Evolutionary conservation across 64 coral and sea anemone species (phyloP).

Genomic region (Hydrozoanthus tunicans): DNA sequence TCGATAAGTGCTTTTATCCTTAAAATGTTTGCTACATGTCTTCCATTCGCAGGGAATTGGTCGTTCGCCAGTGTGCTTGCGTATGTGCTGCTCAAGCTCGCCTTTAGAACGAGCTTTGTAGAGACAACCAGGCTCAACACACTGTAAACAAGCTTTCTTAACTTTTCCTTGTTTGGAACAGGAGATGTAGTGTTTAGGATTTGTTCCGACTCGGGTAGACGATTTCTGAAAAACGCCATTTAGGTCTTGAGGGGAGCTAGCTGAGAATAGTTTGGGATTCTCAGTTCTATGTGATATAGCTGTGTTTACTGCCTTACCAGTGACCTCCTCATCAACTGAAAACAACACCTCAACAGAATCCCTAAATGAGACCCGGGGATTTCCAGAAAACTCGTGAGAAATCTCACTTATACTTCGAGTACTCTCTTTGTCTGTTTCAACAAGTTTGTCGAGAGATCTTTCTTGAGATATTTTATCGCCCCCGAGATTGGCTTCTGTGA

Average conservation of each 20-base stretch:
- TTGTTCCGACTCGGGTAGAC: too few species aligned
- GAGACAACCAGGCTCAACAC: not conserved
- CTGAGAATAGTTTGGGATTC: not conserved
- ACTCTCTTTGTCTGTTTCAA: not conserved
- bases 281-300: not conserved
- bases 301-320: not conserved
- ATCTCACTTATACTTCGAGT: not conserved
- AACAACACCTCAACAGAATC: conserved; percentile 36
- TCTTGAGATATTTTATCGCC: not conserved
- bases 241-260: not conserved
- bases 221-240: not conserved
- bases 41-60: conserved; percentile 51
- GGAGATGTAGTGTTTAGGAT: not conserved
- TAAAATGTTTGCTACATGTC: conserved; percentile 22
- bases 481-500: not conserved
- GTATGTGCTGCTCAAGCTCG: conserved; percentile 31
- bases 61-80: conserved; percentile 46
- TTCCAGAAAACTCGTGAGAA: not conserved
- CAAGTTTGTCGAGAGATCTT: not conserved
- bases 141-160: not conserved
- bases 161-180: not conserved
- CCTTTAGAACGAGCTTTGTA: conserved; percentile 54
- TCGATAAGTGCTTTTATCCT: conserved; percentile 45
- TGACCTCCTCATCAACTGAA: not conserved
- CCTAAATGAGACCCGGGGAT: conserved; percentile 8